phyloP scores from a whole-genome alignment of 2,888 invertebrate genomes.

The Drosophila buzzatii region DNA sequence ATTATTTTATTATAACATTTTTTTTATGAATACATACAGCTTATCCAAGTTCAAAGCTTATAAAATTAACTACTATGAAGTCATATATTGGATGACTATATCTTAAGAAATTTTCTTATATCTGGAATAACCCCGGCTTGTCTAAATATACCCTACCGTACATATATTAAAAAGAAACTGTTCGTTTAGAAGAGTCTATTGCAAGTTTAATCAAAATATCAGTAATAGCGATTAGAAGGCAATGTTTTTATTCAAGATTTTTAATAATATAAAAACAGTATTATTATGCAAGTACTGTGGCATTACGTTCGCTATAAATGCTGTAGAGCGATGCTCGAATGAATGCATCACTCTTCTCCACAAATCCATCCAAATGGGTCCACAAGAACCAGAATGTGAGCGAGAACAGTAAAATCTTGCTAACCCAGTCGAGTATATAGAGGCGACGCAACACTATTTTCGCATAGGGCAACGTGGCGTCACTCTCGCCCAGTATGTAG shows the following conservation, averaged over 20 bases:
- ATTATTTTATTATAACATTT: no score
- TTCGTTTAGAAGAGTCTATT: no score
- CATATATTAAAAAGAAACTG: no score
- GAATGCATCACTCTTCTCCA: constrained; percentile 76
- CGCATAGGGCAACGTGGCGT: constrained; percentile 90
- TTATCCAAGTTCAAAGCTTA: no score
- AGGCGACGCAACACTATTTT: constrained; percentile 84
- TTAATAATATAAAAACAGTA: constrained; percentile 31
- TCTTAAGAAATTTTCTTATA: no score
- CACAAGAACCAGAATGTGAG: constrained; percentile 83
- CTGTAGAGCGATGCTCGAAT: constrained; percentile 63
- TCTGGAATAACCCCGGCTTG: no score
- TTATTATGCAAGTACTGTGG: constrained; percentile 56
- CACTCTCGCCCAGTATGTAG: constrained; percentile 93
- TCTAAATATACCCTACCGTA: no score
- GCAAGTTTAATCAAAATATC: not conserved
- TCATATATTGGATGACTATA: no score
- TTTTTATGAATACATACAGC: no score
- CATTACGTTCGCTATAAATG: constrained; percentile 64
- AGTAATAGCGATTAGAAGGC: not conserved
- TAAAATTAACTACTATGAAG: no score
- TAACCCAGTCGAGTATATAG: constrained; percentile 86
- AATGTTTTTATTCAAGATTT: constrained; percentile 12
- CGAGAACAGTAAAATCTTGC: constrained; percentile 75
- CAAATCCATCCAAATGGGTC: constrained; percentile 80